Base-by-base conservation (phyloP, 2,113 vertebrate genomes). In the Grammomys dolichurus region DNA sequence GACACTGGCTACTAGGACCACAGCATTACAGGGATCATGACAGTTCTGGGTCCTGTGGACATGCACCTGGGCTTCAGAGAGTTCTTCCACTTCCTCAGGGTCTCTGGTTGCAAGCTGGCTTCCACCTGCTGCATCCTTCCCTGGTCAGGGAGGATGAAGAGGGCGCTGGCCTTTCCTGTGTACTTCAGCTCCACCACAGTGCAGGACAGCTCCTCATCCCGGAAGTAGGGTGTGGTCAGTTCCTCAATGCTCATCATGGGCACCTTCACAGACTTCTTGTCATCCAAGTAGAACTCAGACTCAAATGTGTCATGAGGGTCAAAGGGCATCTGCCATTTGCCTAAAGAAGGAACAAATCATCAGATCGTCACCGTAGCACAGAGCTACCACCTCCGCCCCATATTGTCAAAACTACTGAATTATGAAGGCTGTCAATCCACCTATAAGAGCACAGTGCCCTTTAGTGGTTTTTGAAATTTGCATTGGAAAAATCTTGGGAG, bases 281-380 rank as follows among this genome's bases (percentile, higher is more conserved):
- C 80, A 20, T 98, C 98, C 97, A 99, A 96, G 0, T 96, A 70
- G 97, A 99, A 99, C 1, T 98, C 89, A 0, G 77, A 95, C 2
- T 98, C 95, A 0, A 7, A 5, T 0, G 99, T 99, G 0, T 0
- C 0, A 0, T 24, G 20, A 0, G 0, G 92, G 2, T 98, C 12
- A 48, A 99, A 99, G 58, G 98, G 98, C 6, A 40, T 98, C 95
- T 98, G 96, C 99, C 99, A 99, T 87, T 98, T 96, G 81, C 98
- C 99, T 99, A 73, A 92, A 90, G 43, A 4, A 76, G 87, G 6
- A 69, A 87, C 54, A 70, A 4, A 88, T 0, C 26, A 36, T 26
- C 5, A 28, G 77, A 58, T 3, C 0, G 2, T 20, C 19, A 77
- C 67, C 69, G 13, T 2, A 11, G 22, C 5, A 10, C 14, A 58